Conservation (phyloP, 2,113 vertebrate genomes). For the Corvus hawaiiensis region DNA sequence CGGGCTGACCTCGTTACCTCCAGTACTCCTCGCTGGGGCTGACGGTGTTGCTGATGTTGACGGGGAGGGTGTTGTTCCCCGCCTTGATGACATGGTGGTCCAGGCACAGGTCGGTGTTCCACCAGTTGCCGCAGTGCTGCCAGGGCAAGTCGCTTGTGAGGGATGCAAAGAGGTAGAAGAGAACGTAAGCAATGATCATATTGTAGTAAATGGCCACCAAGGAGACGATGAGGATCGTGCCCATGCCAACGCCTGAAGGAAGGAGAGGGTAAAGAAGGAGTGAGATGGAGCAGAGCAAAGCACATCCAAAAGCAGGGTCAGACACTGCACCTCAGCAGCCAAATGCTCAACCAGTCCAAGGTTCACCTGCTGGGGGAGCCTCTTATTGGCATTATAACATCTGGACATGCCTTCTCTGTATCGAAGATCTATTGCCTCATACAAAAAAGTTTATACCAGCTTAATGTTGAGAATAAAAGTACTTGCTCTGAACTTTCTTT, state of each 20-base stretch:
- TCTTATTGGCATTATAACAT: neutral
- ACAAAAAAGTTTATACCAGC: neutral
- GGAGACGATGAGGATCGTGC: conserved; percentile 80
- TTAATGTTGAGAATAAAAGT: neutral
- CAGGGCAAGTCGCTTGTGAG: conserved; percentile 79
- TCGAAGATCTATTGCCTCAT: neutral
- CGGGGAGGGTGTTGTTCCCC: conserved; percentile 56
- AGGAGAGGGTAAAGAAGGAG: conserved; percentile 37
- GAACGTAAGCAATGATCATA: conserved; percentile 84
- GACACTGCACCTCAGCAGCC: neutral
- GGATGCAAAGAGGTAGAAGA: conserved; percentile 86
- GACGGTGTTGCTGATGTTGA: conserved; percentile 75
- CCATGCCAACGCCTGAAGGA: conserved; percentile 75
- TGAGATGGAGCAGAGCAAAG: neutral
- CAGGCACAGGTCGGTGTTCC: conserved; percentile 77
- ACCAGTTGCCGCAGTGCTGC: conserved; percentile 81
- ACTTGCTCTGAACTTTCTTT: neutral
- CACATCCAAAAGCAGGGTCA: neutral
- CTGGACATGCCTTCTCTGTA: neutral
- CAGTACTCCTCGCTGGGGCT: conserved; percentile 83
- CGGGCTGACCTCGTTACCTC: conserved; percentile 60
- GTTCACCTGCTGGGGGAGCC: neutral
- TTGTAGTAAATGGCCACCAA: conserved; percentile 85
- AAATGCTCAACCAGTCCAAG: neutral
- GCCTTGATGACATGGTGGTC: conserved; percentile 69